Base-by-base conservation (phyloP, 2,888 invertebrate species). In the Ceratothoa steindachneri region DNA sequence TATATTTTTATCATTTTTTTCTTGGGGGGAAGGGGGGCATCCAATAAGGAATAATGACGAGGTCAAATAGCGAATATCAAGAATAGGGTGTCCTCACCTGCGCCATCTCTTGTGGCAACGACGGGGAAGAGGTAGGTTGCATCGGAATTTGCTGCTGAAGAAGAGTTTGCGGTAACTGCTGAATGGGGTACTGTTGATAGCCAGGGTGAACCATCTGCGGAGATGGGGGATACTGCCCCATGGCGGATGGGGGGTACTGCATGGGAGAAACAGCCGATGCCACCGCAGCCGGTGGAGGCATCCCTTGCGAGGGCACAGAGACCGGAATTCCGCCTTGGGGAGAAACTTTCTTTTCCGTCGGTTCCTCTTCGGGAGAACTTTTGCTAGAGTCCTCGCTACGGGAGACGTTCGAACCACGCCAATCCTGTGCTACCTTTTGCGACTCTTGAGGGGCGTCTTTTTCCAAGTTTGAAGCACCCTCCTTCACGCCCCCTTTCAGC, bases 101-200 rank as follows among this genome's bases (percentile, higher is more conserved):
- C 29, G 30, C 27, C 29, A 66, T 22, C 5, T 69, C 41, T n/a
- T 71, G 71, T 22, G 72, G 72, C 41, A 72, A 29, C 22, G 67
- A 68, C 19, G 55, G 9, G 19, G 55, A 55, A 55, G 55, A 55
- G 12, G 19, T 19, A 7, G 55, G 55, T 51, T 73, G 72, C 19
- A 68, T 55, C n/a, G 68, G 52, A 12, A 71, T 55, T 41, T 68
- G 75, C 53, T 73, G 69, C 30, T 19, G 52, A n/a, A 69, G 9
- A 24, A 69, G 73, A 41, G 41, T 64, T 29, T 73, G 73, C 7
- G 65, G 69, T 66, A 69, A 69, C 30, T 73, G 73, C 29, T 72
- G 66, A 22, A 66, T 31, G 9, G 41, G 30, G 28, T 67, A 29
- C 67, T 31, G 67, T 52, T 72, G 72, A 19, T 55, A 55, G 5